Base-by-base conservation (phyloP, 2,113 vertebrate genomes). In the Chloebia gouldiae region DNA sequence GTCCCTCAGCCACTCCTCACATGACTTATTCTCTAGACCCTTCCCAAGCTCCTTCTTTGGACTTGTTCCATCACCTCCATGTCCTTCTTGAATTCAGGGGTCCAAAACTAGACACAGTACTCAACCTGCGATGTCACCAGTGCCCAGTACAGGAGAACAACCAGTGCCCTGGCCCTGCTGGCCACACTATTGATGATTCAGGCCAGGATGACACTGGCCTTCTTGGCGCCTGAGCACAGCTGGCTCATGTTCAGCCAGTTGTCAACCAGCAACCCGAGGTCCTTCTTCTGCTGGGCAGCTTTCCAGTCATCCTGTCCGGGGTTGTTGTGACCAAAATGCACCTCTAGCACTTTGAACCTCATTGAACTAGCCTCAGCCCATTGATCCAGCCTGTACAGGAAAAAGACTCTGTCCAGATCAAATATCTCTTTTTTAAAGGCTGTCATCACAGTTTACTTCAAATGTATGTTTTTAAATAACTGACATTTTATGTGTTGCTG, bases 121-220 rank as follows among this genome's bases (percentile, higher is more conserved):
- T 68, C 15, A 15, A 19, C 11, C 5, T 39, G 18, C 33, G 19
- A 14, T 10, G 9, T 28, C 11, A 50, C 15, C 49, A 50, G 8
- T 14, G 22, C 15, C 30, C 14, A 27, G 35, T 10, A 15, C 9
- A 15, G 8, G 9, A 13, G 7, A 1, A 30, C 3, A 4, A 2
- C 8, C 57, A 15, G 9, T 39, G 33, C 19, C 21, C 5, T 42
- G 35, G 3, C 27, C 49, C 40, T 31, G 42, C 30, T 71, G 42
- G 19, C 8, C 25, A 57, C 66, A 6, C 5, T 4, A 4, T 3
- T 49, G 35, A 4, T 35, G 57, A 13, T 4, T 13, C 17, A 11
- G 2, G 27, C 35, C 42, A 50, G 21, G 31, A 13, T 15, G 35
- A 3, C 31, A 4, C 1, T 15, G 21, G 35, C 12, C 2, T 54